Conservation (phyloP, 1,140 invertebrate genomes). For the Neuroterus valhalla region DNA sequence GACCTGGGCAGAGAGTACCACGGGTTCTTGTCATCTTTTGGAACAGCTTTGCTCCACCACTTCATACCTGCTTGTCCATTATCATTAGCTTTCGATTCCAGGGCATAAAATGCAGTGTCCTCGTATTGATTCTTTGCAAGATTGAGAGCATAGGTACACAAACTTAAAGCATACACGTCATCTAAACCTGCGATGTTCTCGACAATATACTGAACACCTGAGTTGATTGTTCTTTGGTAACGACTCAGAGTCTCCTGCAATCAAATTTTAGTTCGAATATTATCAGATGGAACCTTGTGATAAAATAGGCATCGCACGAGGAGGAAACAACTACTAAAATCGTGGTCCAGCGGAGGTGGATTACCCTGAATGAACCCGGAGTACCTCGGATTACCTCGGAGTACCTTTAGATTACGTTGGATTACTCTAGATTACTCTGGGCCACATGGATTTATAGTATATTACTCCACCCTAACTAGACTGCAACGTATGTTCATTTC, state of each 20-base stretch:
- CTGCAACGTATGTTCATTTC: too few species aligned
- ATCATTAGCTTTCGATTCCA: conserved; percentile 75
- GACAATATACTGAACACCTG: conserved; percentile 88
- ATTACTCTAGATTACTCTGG: too few species aligned
- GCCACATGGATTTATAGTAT: too few species aligned
- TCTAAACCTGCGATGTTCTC: conserved; percentile 81
- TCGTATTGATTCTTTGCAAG: conserved; percentile 83
- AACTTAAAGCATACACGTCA: conserved; percentile 86
- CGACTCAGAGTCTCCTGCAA: conserved; percentile 63
- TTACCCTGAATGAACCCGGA: too few species aligned
- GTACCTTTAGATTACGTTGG: too few species aligned
- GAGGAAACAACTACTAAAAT: too few species aligned
- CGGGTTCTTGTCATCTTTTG: conserved; percentile 82
- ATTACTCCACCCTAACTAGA: too few species aligned
- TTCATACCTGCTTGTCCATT: conserved; percentile 76
- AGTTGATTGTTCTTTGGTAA: conserved; percentile 81
- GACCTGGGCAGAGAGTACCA: conserved; percentile 83
- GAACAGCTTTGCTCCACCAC: conserved; percentile 82
- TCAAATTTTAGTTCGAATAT: conserved; percentile 24
- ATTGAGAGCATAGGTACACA: conserved; percentile 86
- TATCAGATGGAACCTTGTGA: too few species aligned
- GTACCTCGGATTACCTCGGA: too few species aligned
- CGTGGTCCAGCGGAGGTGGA: too few species aligned
- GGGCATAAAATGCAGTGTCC: conserved; percentile 79
- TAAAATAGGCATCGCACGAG: too few species aligned